Evolutionary conservation across 2,888 invertebrate genomes (phyloP), one percentile per base, ranked within the genome.

Genomic region (Lepidochrysops patricia): DNA sequence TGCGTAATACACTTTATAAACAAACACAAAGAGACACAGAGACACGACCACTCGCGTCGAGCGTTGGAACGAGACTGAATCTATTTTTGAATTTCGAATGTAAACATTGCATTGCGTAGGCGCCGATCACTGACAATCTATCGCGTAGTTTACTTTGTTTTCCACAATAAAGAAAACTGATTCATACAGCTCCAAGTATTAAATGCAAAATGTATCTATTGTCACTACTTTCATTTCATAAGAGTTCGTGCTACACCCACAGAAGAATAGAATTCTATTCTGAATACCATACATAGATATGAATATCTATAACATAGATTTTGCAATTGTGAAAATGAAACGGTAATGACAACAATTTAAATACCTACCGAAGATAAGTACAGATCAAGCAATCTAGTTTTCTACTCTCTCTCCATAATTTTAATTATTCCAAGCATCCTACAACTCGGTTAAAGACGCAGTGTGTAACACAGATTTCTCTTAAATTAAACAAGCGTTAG

Each of bases 31-130:
- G 32, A 19, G 23, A 25, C 50, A 48, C 15, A 54, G 64, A 64
- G 59, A 72, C 74, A 69, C 80, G 79, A 70, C 69, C 66, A 63
- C 58, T 57, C 80, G 69, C 74, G 69, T 62, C 72, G 76, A 73
- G 71, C 73, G 76, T 68, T 66, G 58, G 58, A 66, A 65, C 71
- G 61, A 64, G 64, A 86, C 84, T 84, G 80, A 67, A 50, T 58
- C 63, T 58, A 66, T 67, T 65, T 73, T 73, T 67, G 70, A 77
- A 76, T 75, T 71, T 75, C 75, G 79, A 80, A 77, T 73, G 72
- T 70, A 71, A 71, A 71, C 70, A 70, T 69, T 69, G 68, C 65
- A 64, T 61, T 68, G 71, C 69, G 70, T 67, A 60, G 66, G 69
- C 67, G 72, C 68, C 60, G 61, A 57, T 64, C 48, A 59, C 27